These are phyloP conservation scores for Cyclina sinensis DNA, from an alignment of 1,140 invertebrate genomes.

Conservation along the genomic window DNA sequence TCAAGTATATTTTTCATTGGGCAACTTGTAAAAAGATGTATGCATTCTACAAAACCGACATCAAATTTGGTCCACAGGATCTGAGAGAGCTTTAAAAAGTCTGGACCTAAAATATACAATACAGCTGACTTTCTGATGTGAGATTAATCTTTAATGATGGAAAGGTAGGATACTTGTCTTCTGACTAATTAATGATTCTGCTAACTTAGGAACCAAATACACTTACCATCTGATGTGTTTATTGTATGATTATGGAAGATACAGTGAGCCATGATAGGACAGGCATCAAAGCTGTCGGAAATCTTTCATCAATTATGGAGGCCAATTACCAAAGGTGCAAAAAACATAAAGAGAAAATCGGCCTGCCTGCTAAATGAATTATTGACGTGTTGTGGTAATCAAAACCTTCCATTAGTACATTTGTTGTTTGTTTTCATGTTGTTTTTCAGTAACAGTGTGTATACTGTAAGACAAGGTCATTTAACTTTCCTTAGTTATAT, in stretches of 20 bases:
- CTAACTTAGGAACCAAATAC: neutral
- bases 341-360: constrained; percentile 9
- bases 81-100: too few relatives aligned
- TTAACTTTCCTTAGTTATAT: too few relatives aligned
- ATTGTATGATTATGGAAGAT: neutral
- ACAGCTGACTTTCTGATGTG: too few relatives aligned
- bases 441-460: neutral
- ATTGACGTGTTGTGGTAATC: constrained; percentile 3
- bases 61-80: too few relatives aligned
- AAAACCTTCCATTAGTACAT: too few relatives aligned
- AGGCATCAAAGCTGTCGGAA: constrained; percentile 15
- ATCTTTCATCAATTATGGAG: constrained; percentile 26
- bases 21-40: too few relatives aligned
- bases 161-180: neutral
- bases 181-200: neutral
- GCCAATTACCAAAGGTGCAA: neutral
- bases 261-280: neutral
- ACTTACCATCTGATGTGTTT: neutral
- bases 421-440: neutral
- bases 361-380: constrained; percentile 11
- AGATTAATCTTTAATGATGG: neutral
- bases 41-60: too few relatives aligned
- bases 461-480: too few relatives aligned
- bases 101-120: too few relatives aligned
- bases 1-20: too few relatives aligned